These are phyloP conservation scores for Ochlodes sylvanus DNA, from an alignment of 2,888 invertebrate species.

Conservation along the genomic window DNA sequence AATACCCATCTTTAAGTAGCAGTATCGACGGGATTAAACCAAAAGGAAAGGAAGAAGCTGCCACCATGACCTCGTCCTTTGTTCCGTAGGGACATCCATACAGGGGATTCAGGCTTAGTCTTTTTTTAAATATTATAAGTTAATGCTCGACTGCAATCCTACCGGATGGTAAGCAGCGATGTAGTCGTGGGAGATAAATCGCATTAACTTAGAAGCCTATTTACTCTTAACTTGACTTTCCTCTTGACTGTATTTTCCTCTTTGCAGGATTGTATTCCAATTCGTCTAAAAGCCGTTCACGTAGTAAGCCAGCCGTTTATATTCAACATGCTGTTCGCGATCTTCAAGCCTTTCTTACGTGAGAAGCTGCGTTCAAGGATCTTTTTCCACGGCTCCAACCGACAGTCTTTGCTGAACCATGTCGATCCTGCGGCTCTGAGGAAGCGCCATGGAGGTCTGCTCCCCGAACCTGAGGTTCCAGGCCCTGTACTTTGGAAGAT, in stretches of 20 bases:
- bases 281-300: conserved; percentile 93
- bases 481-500: conserved; percentile 88
- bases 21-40: too few relatives aligned
- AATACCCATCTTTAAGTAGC: too few relatives aligned
- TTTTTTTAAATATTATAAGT: too few relatives aligned
- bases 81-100: too few relatives aligned
- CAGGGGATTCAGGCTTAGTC: too few relatives aligned
- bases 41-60: too few relatives aligned
- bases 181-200: too few relatives aligned
- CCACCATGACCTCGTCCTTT: too few relatives aligned
- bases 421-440: conserved; percentile 86
- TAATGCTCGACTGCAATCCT: too few relatives aligned
- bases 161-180: too few relatives aligned
- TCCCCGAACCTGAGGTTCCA: conserved; percentile 86
- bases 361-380: conserved; percentile 93
- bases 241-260: conserved; percentile 11
- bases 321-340: conserved; percentile 93
- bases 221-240: neutral
- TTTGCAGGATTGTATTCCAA: conserved; percentile 91
- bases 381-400: conserved; percentile 90
- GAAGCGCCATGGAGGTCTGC: conserved; percentile 87
- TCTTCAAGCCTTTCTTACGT: conserved; percentile 95
- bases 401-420: conserved; percentile 84
- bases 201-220: too few relatives aligned
- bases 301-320: conserved; percentile 94